Conservation (phyloP, 2,888 invertebrate genomes). For the Neelides folsomi region DNA sequence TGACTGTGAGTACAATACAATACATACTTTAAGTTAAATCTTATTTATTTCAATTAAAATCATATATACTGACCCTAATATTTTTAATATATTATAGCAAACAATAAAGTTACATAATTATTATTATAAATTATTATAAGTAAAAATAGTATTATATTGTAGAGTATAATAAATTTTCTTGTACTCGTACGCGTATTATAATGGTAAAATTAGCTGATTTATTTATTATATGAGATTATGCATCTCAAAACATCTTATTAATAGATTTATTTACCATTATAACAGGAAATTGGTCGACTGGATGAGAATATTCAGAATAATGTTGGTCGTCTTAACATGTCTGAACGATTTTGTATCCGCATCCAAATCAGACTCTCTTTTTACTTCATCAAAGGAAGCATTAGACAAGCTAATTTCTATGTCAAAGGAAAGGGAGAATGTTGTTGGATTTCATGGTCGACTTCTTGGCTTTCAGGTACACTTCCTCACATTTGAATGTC, state of each 20-base stretch:
- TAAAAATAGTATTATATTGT: no score
- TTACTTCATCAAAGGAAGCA: constrained; percentile 25
- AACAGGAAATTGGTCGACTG: constrained; percentile 31
- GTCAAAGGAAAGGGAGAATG: constrained; percentile 28
- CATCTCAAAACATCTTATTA: not conserved
- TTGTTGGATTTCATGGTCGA: constrained; percentile 31
- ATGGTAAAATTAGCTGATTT: no score
- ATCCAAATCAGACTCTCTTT: constrained; percentile 21
- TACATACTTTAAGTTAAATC: no score
- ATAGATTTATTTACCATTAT: not conserved
- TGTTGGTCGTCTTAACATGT: constrained; percentile 24
- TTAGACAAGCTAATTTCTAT: constrained; percentile 24
- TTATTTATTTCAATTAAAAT: no score
- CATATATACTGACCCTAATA: no score
- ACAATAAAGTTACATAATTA: no score
- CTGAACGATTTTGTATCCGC: constrained; percentile 21
- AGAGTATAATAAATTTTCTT: no score
- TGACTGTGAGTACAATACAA: no score
- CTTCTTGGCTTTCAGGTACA: constrained; percentile 29
- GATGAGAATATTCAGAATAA: constrained; percentile 30
- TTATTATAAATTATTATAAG: no score
- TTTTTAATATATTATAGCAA: no score
- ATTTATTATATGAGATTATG: no score
- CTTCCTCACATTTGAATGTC: not conserved
- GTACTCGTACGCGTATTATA: no score